Evolutionary conservation across 2,797 vertebrate species (phyloP).

Genomic region (Percopsis omiscomaycus): DNA sequence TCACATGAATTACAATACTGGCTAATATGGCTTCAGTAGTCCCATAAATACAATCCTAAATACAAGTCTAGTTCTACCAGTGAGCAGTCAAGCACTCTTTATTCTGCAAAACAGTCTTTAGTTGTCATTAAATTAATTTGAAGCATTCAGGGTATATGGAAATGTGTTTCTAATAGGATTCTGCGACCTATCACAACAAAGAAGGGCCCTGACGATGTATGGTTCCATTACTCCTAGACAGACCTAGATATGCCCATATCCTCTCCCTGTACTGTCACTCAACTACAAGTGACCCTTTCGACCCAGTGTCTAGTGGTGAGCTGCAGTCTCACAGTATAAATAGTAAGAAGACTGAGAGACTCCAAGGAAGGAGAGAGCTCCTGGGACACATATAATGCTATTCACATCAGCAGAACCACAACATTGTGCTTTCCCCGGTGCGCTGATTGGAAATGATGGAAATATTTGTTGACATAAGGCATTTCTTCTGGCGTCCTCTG

Average conservation of each 20-base stretch:
- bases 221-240: conserved; percentile 54
- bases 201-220: conserved; percentile 9
- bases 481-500: conserved; percentile 4
- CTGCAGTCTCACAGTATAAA: conserved; percentile 51
- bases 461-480: conserved; percentile 9
- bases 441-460: conserved; percentile 13
- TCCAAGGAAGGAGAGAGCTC: conserved; percentile 31
- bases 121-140: conserved; percentile 8
- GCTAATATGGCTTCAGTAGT: background rate
- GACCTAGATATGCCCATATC: conserved; percentile 37
- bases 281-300: conserved; percentile 44
- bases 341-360: conserved; percentile 60
- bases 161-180: conserved; percentile 5
- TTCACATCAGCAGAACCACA: conserved; percentile 23
- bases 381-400: conserved; percentile 43
- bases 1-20: background rate
- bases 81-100: background rate
- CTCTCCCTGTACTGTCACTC: conserved; percentile 49
- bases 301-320: conserved; percentile 36
- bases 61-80: background rate
- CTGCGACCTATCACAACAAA: conserved; percentile 18
- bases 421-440: background rate
- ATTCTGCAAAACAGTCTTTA: background rate
- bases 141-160: background rate
- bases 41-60: background rate